A percentile compares a stretch with the other conserved stretches of the same genome.
Evolutionary conservation across 2,113 vertebrate genomes (phyloP).

Genomic region (Mobula hypostoma): DNA sequence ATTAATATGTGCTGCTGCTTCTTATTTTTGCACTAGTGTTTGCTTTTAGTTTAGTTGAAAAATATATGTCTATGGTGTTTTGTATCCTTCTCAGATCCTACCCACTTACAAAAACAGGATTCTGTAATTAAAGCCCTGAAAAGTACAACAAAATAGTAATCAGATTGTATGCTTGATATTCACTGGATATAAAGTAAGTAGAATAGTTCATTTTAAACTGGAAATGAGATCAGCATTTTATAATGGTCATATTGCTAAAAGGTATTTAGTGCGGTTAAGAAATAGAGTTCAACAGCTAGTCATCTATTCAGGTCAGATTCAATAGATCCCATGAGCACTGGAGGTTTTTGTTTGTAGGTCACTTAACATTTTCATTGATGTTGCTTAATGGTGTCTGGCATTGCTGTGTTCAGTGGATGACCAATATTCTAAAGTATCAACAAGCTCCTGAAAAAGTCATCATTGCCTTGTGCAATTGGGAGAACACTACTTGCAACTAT

Average conservation of each 20-base stretch:
- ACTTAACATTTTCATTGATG: too few species aligned
- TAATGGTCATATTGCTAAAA: too few species aligned
- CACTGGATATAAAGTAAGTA: not conserved
- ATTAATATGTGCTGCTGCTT: conserved; percentile 10
- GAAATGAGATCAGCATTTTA: not conserved
- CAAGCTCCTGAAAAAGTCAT: too few species aligned
- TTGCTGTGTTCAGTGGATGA: too few species aligned
- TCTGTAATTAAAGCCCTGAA: not conserved
- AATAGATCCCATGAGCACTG: not conserved
- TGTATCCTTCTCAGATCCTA: not conserved
- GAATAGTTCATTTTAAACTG: not conserved
- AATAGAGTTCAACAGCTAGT: too few species aligned
- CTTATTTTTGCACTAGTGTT: not conserved
- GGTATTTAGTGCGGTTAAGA: not conserved
- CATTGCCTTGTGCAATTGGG: too few species aligned
- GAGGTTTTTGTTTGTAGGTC: not conserved
- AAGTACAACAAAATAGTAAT: not conserved
- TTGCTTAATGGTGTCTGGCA: too few species aligned
- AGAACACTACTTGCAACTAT: too few species aligned
- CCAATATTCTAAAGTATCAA: too few species aligned
- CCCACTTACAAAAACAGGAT: not conserved
- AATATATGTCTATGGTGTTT: not conserved
- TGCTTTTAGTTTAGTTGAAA: conserved; percentile 9
- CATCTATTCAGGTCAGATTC: not conserved
- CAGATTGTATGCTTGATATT: not conserved